Evolutionary conservation across 2,113 vertebrate species (phyloP).

Genomic region (Hypomesus transpacificus): DNA sequence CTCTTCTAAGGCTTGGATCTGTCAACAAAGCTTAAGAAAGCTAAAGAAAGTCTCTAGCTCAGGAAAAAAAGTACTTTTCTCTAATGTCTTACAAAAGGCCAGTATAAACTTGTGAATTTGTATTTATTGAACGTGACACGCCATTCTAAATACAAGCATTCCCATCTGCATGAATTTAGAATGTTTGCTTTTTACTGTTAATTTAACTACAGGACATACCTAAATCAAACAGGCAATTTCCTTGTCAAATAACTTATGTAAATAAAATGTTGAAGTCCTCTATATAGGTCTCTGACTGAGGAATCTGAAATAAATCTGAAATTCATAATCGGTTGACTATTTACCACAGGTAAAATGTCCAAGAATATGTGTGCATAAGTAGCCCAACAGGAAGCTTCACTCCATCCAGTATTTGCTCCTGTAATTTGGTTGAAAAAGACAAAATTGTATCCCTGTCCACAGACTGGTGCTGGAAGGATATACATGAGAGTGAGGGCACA

Average conservation of each 20-base stretch:
- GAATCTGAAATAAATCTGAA: slow-evolving; percentile 49
- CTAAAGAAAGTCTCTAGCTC: slow-evolving; percentile 4
- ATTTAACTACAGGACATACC: slow-evolving; percentile 42
- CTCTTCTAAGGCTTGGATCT: not conserved
- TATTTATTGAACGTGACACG: slow-evolving; percentile 52
- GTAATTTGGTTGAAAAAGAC: slow-evolving; percentile 62
- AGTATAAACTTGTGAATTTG: slow-evolving; percentile 38
- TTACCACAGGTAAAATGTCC: slow-evolving; percentile 54
- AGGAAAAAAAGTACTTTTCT: slow-evolving; percentile 39
- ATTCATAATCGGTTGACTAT: slow-evolving; percentile 55
- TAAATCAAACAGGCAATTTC: slow-evolving; percentile 56
- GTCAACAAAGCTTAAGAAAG: not conserved
- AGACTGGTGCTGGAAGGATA: slow-evolving; percentile 44
- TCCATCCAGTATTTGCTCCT: slow-evolving; percentile 63
- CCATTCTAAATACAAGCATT: slow-evolving; percentile 27
- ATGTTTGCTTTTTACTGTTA: slow-evolving; percentile 58
- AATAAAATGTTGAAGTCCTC: slow-evolving; percentile 45
- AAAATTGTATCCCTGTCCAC: slow-evolving; percentile 63
- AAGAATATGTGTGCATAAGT: slow-evolving; percentile 35
- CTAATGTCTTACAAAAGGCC: slow-evolving; percentile 27
- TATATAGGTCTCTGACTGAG: slow-evolving; percentile 49
- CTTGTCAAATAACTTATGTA: slow-evolving; percentile 47
- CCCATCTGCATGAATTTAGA: slow-evolving; percentile 44
- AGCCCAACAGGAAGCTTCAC: slow-evolving; percentile 59
- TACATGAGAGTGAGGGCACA: slow-evolving; percentile 38